Base-by-base conservation (phyloP, 2,888 invertebrate genomes). In the Drymonia ruficornis region DNA sequence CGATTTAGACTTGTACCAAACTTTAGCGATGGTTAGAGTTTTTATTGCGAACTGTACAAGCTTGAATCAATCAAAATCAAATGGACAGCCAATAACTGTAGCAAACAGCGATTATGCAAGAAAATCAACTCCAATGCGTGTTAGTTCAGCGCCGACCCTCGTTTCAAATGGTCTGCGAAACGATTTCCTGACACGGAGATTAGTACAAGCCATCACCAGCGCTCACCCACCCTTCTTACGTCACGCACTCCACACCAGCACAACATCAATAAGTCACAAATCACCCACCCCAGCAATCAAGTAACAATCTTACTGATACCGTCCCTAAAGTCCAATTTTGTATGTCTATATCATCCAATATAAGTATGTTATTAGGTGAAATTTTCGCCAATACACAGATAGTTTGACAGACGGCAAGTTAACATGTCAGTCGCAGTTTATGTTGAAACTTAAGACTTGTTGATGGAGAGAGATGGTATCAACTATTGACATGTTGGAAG, bases 151-250 rank as follows among this genome's bases (percentile, higher is more conserved):
- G 79, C 66, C 66, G 84, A 83, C 87, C 89, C 90, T 80, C 87
- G 81, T 84, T 91, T 86, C 87, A 89, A 91, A 91, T 92, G 92
- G 89, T 81, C 91, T 91, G 91, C 91, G 86, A 90, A 92, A 91
- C 92, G 90, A 91, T 91, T 91, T 89, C 90, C 91, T 92, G 92
- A 92, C 92, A 91, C 87, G 92, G 92, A 89, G 92, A 91, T 92
- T 92, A 92, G 92, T 89, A 92, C 92, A 90, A 91, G 89, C 88
- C 89, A 89, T 91, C 92, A 90, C 92, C 86, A 80, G 79, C 83
- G 83, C 80, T 87, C 85, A 84, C 84, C 82, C 87, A 82, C 92
- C 92, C 92, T 87, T 84, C 90, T 91, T 92, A 91, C 91, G 83
- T 91, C 92, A 92, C 92, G 92, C 91, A 92, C 91, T 91, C 81